Evolutionary conservation across 2,797 vertebrate genomes (phyloP), one percentile per base, ranked within the genome.

Genomic region (Peromyscus melanophrys): DNA sequence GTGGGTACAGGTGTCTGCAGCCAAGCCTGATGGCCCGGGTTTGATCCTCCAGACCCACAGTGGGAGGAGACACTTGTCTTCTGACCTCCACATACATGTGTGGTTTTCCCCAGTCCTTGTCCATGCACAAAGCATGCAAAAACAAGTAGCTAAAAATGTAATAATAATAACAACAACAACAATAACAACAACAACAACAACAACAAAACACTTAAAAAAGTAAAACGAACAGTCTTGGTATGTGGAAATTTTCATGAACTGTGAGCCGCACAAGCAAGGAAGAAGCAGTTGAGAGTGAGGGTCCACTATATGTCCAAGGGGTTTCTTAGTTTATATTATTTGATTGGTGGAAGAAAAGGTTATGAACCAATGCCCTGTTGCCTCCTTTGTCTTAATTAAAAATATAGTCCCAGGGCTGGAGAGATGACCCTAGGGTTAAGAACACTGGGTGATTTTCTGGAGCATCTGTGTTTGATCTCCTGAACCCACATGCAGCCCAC

Each of bases 351-450:
- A 88, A 12, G 27, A 73, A 49, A 92, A 73, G 19, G 7, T 55
- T 59, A 71, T 65, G 37, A 96, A 55, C 65, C 43, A 63, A 71
- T 69, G 40, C 8, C 65, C n/a, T 63, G 59, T 16, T 14, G 34
- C 85, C 69, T 71, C 40, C 40, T 81, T 76, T 75, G 37, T 40
- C 71, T 65, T 61, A 46, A 75, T 92, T 95, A 91, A 77, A 94
- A 94, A 27, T 85, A 10, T 37, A 85, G 19, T 31, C 61, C 17
- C 61, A 12, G 81, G 80, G 23, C 25, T 31, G 57, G 37, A 43
- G 81, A 83, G 81, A 37, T 43, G n/a, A 23, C 78, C 34, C 34
- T 23, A 5, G 11, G 34, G 34, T 25, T 57, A 55, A 81, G 21
- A 59, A 23, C 55, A 4, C 6, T 82, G 78, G 21, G 12, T 13